Conservation (phyloP, 2,113 vertebrate species). For the Bos taurus region ARS-UCD2.0 NC_037343.1:49677001-49677500, state of each 20-base stretch:
- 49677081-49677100: neutral
- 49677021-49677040: neutral
- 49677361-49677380: neutral
- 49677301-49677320: slow-evolving; percentile 78
- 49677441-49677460: neutral
- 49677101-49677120: neutral
- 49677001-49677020: neutral
- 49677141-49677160: slow-evolving; percentile 41
- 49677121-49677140: neutral
- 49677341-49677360: slow-evolving; percentile 77
- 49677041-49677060: neutral
- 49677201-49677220: slow-evolving; percentile 67
- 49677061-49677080: rapidly evolving
- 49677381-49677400: rapidly evolving
- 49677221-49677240: slow-evolving; percentile 85
- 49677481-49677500: neutral
- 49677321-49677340: slow-evolving; percentile 64
- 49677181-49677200: slow-evolving; percentile 52
- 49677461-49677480: neutral
- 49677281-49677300: slow-evolving; percentile 88
- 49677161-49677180: slow-evolving; percentile 88
- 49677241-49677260: slow-evolving; percentile 91
- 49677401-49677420: neutral
- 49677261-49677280: slow-evolving; percentile 86
- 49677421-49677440: neutral